Conservation (phyloP, 2,888 invertebrate genomes). For the Chalcosyrphus nemorum region DNA sequence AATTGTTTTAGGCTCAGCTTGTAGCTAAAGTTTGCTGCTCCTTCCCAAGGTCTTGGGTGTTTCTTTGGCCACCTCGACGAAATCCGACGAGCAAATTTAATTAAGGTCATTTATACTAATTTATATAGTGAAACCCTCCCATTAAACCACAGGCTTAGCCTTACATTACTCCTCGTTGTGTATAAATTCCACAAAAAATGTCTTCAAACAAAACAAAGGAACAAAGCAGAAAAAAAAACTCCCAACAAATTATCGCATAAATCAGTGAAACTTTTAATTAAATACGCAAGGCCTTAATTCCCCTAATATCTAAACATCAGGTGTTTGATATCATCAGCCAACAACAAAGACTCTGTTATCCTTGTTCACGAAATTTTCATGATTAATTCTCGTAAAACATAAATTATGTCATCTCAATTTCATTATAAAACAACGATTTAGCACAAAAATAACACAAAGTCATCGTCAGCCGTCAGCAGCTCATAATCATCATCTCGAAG, state of each 20-base stretch:
- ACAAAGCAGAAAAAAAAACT: not conserved
- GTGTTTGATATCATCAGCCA: constrained; percentile 17
- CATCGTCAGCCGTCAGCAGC: constrained; percentile 16
- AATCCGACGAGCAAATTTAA: no score
- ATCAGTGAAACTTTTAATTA: not conserved
- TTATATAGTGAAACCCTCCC: no score
- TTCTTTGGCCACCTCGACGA: no score
- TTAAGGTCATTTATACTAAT: no score
- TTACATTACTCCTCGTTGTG: no score
- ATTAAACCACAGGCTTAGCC: no score
- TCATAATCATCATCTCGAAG: constrained; percentile 1
- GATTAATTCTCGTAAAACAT: constrained; percentile 20
- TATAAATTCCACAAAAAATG: no score
- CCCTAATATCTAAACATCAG: not conserved
- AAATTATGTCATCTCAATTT: constrained; percentile 47
- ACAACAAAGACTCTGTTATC: not conserved
- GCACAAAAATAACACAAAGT: constrained; percentile 7
- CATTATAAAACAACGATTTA: constrained; percentile 20
- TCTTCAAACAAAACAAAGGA: no score
- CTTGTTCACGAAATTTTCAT: not conserved
- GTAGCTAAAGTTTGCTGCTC: no score
- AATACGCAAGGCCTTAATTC: not conserved
- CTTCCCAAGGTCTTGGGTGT: no score
- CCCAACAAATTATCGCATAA: not conserved
- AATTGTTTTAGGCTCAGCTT: no score